Conservation (phyloP, 2,888 invertebrate genomes). For the Oxytorus armatus region DNA sequence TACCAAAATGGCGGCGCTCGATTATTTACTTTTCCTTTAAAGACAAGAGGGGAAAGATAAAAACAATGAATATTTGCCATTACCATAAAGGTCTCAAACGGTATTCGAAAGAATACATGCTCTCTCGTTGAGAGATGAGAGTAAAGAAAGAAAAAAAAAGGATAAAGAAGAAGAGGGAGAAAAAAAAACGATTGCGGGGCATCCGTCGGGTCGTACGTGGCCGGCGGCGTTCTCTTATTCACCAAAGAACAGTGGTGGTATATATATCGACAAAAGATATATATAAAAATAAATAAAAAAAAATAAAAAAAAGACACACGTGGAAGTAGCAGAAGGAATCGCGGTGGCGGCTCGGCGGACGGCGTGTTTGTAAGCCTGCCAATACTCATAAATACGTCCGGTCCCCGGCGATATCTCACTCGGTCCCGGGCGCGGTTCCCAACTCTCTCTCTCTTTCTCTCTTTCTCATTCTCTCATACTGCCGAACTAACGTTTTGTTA, state of each 20-base stretch:
- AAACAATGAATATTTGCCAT: slow-evolving; percentile 2
- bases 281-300: slow-evolving; percentile 1
- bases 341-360: slow-evolving; percentile 65
- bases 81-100: slow-evolving; percentile 35
- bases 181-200: slow-evolving; percentile 54
- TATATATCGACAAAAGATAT: slow-evolving; percentile 22
- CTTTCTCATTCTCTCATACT: slow-evolving; percentile 23
- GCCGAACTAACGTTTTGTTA: slow-evolving; percentile 31
- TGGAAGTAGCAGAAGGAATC: slow-evolving; percentile 59
- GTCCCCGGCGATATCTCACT: slow-evolving; percentile 67
- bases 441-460: slow-evolving; percentile 27
- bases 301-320: slow-evolving; percentile 39
- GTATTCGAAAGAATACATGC: slow-evolving; percentile 22
- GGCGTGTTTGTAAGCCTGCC: slow-evolving; percentile 69
- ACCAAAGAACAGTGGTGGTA: slow-evolving; percentile 57
- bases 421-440: slow-evolving; percentile 63
- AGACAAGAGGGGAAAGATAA: no score
- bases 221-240: slow-evolving; percentile 61
- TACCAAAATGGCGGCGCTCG: background rate
- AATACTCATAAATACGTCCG: slow-evolving; percentile 73
- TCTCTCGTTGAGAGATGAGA: slow-evolving; percentile 17
- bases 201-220: slow-evolving; percentile 59
- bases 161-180: slow-evolving; percentile 21
- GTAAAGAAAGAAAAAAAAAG: slow-evolving; percentile 27
- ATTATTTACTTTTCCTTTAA: background rate